Evolutionary conservation across 2,888 invertebrate genomes (phyloP).

Genomic region (Pandemis heparana): DNA sequence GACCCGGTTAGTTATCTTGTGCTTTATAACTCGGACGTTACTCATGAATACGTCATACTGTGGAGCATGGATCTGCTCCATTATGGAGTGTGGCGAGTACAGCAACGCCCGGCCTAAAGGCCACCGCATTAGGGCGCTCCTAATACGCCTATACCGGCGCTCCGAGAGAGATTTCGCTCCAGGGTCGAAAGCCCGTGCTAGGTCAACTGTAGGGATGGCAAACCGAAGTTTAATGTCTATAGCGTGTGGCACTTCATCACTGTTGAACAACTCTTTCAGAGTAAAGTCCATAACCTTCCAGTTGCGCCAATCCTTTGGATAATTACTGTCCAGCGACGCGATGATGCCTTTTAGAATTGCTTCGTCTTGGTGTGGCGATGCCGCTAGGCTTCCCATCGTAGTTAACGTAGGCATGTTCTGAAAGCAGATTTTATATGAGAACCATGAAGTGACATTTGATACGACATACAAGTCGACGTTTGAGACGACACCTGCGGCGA

Average conservation of each 20-base stretch:
- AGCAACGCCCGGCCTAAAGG: not conserved
- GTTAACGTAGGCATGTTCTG: conserved; percentile 18
- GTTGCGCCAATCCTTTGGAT: not conserved
- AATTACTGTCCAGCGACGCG: not conserved
- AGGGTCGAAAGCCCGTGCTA: conserved; percentile 11
- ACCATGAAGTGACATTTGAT: not conserved
- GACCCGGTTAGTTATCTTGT: not conserved
- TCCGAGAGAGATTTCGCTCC: not conserved
- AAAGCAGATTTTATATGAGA: conserved; percentile 4
- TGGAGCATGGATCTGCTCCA: conserved; percentile 4
- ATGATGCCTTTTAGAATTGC: not conserved
- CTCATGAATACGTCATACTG: conserved; percentile 9
- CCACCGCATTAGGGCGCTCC: not conserved
- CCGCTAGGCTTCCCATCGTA: not conserved
- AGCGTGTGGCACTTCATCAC: not conserved
- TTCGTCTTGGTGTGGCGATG: conserved; percentile 5
- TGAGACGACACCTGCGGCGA: too few relatives aligned
- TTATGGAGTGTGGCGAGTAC: not conserved
- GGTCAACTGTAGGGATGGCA: not conserved
- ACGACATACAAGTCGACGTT: too few relatives aligned
- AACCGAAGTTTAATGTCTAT: not conserved
- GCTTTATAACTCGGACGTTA: not conserved
- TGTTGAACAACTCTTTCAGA: not conserved
- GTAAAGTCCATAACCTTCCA: not conserved
- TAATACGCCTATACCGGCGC: not conserved